These are phyloP conservation scores for Protosalanx chinensis DNA, from an alignment of 2,797 vertebrate genomes.

Conservation along the genomic window DNA sequence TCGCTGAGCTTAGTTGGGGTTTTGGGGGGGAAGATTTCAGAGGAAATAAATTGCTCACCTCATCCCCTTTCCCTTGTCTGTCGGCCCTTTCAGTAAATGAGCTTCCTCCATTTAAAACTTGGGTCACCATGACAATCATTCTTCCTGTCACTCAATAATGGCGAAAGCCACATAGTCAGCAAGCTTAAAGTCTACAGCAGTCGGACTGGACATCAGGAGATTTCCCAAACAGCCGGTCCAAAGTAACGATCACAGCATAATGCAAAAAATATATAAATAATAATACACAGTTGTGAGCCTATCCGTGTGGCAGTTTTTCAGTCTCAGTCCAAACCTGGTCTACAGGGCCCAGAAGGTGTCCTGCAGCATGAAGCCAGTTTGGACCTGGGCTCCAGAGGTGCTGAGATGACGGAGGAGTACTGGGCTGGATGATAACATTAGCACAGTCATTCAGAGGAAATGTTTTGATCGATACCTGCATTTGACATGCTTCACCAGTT, in stretches of 20 bases:
- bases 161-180: constrained; percentile 31
- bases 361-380: too few relatives aligned
- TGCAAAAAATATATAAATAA: too few relatives aligned
- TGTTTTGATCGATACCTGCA: background rate
- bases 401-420: too few relatives aligned
- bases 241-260: too few relatives aligned
- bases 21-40: constrained; percentile 52
- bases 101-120: background rate
- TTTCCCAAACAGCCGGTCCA: too few relatives aligned
- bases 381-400: too few relatives aligned
- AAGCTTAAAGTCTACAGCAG: constrained; percentile 16
- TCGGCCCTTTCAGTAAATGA: constrained; percentile 33
- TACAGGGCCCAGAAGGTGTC: too few relatives aligned
- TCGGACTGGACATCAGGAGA: too few relatives aligned
- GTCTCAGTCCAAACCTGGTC: too few relatives aligned
- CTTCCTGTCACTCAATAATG: constrained; percentile 53
- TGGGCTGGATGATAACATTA: too few relatives aligned
- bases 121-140: constrained; percentile 44
- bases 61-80: constrained; percentile 17
- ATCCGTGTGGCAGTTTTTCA: too few relatives aligned
- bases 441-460: background rate
- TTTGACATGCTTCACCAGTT: background rate
- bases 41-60: constrained; percentile 53
- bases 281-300: too few relatives aligned
- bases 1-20: constrained; percentile 55